Evolutionary conservation across 35 echinoderm and acorn worm genomes (phyloP).

Genomic region (Apostichopus japonicus): DNA sequence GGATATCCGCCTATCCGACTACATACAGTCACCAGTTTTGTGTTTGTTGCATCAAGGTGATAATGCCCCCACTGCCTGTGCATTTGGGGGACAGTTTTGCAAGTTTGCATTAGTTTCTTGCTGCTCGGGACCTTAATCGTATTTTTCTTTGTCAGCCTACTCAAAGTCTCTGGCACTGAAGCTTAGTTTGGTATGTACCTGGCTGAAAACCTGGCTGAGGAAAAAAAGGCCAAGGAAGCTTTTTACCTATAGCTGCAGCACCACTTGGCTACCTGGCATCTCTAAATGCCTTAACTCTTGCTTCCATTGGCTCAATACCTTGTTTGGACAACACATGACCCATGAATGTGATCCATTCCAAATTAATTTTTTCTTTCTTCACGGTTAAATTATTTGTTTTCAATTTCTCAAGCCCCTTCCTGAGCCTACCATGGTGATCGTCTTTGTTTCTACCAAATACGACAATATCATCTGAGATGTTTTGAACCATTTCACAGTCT

Average conservation of each 20-base stretch:
- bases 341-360: constrained; percentile 65
- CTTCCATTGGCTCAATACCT: constrained; percentile 66
- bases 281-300: constrained; percentile 39
- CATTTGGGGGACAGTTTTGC: constrained; percentile 61
- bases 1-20: too few species aligned
- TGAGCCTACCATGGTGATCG: constrained; percentile 68
- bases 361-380: constrained; percentile 68
- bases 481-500: constrained; percentile 69
- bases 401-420: constrained; percentile 42
- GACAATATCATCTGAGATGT: constrained; percentile 80
- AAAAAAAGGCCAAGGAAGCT: constrained; percentile 78
- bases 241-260: constrained; percentile 64
- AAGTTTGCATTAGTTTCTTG: constrained; percentile 38
- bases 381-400: constrained; percentile 63
- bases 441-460: constrained; percentile 44
- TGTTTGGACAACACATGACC: constrained; percentile 64
- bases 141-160: constrained; percentile 52
- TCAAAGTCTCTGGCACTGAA: constrained; percentile 66
- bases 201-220: constrained; percentile 65
- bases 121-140: constrained; percentile 46
- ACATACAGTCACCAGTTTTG: constrained; percentile 63
- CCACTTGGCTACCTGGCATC: constrained; percentile 48
- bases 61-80: too few species aligned
- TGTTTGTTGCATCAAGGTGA: constrained; percentile 56
- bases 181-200: constrained; percentile 80